A percentile compares a stretch with the other conserved stretches of the same genome.
phyloP scores from a whole-genome alignment of 2,888 invertebrate genomes.

The Meiosimyza platycephala region DNA sequence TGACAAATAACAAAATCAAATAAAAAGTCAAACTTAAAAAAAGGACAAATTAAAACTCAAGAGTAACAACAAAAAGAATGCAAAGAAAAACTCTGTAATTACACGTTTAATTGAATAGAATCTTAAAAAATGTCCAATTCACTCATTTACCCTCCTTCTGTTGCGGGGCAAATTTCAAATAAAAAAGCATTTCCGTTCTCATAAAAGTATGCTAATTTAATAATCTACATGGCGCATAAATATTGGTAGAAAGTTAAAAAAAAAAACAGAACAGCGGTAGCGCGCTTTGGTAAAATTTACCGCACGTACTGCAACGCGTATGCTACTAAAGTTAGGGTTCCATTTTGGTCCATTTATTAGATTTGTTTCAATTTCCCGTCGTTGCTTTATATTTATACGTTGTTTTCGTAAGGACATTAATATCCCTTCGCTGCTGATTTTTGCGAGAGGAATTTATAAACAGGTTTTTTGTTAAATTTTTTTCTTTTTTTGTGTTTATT shows the following conservation, averaged over 20 bases:
- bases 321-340: not conserved
- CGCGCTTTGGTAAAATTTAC: not conserved
- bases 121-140: slow-evolving; percentile 43
- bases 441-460: slow-evolving; percentile 32
- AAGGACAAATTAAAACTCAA: not conserved
- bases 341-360: slow-evolving; percentile 61
- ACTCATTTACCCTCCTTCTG: slow-evolving; percentile 8
- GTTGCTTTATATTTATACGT: slow-evolving; percentile 45
- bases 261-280: not conserved
- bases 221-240: slow-evolving; percentile 51
- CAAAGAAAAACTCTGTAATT: slow-evolving; percentile 59
- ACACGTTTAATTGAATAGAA: slow-evolving; percentile 65
- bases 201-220: slow-evolving; percentile 59
- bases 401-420: slow-evolving; percentile 37
- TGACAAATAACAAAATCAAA: not conserved
- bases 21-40: not conserved
- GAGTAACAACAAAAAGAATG: not conserved
- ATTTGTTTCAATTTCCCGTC: slow-evolving; percentile 57
- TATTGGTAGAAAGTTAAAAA: slow-evolving; percentile 3
- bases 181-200: slow-evolving; percentile 10
- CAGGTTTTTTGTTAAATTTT: slow-evolving; percentile 1
- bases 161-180: not conserved
- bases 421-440: slow-evolving; percentile 30
- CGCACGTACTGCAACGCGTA: not conserved
- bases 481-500: not conserved